Base-by-base conservation (phyloP, 1,140 invertebrate genomes). In the Cyrtorhinus lividipennis region DNA sequence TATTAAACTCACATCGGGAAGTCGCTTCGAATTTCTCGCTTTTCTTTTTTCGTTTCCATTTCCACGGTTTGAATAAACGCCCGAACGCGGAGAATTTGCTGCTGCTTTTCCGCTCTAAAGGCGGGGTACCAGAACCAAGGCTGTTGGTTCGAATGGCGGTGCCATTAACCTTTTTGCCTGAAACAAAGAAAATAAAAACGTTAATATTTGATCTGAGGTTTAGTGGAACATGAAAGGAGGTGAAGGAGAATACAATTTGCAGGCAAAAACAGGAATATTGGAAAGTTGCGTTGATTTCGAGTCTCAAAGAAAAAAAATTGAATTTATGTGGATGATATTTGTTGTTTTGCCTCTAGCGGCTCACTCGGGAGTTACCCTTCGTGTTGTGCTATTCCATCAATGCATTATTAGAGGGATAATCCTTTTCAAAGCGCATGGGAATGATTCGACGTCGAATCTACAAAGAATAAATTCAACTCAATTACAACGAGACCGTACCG, bases 21-120 rank as follows among this genome's bases (percentile, higher is more conserved):
- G 92, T 85, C 69, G 92, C 90, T 76, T 96, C 92, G 71, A 97
- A 92, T 75, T 94, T 95, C 73, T 98, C 93, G 62, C 91, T 94
- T 80, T 96, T 97, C 83, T 95, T 95, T 88, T 95, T 95, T 76
- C 92, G 82, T 78, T 94, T 92, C 94, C 94, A 98, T 76, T 96
- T 97, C 94, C 94, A 97, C 2, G 94, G 94, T 78, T 95, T 95
- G 75, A 98, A 95, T 69, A 97, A 82, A 77, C 91, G 86, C 68
- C 92, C 92, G 71, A 98, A 80, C 56, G 89, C 88, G 27, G 92
- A 90, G 73, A 97, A 87, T 74, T 93, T 93, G 71, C 91, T 93
- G 75, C 93, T 95, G 71, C 91, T 93, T 75, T 93, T 95, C 67
- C 88, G 81, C 76, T 88, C 90, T 67, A 84, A 84, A 68, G 86